Base-by-base conservation (phyloP, 2,888 invertebrate genomes). In the Drosophila parthenogenetica region DNA sequence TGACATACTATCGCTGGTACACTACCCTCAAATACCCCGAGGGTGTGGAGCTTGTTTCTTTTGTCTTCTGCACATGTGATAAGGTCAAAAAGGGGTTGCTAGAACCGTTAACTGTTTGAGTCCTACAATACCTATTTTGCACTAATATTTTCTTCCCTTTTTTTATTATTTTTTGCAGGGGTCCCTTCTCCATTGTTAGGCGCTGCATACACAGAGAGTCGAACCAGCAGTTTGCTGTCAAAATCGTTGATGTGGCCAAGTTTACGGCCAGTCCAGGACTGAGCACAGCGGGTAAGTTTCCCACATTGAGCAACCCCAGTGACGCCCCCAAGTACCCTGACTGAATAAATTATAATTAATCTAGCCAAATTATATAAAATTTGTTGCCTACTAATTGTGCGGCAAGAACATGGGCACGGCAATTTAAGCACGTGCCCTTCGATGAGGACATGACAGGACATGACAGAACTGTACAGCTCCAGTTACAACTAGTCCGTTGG, bases 161-260 rank as follows among this genome's bases (percentile, higher is more conserved):
- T 35, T 37, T 46, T 35, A 16, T 49, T 53, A 19, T 19, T 16
- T 48, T 59, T 71, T 55, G 50, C 93, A 97, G 97, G 94, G 98
- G 98, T 82, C 98, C 98, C 90, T 98, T 98, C 94, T 98, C 98
- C 91, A 95, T 98, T 92, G 98, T 99, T 63, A 95, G 98, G 81
- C 95, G 98, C 93, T 99, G 99, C 93, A 95, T 98, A 85, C 98
- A 98, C 93, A 95, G 98, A 70, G 97, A 98, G 92, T 98, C 98
- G 13, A 96, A 95, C 59, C 98, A 98, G 93, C 98, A 98, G 92
- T 99, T 98, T 94, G 99, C 99, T 65, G 99, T 99, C 84, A 99
- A 99, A 94, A 98, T 99, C 90, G 98, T 99, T 80, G 99, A 99
- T 93, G 98, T 99, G 61, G 98, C 98, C 82, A 97, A 98, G 92